Percentiles rank a stretch among this genome's conserved stretches.
These are phyloP conservation scores for Phrynosoma blainvillii DNA, from an alignment of 2,113 vertebrate species.

Conservation along the genomic window DNA sequence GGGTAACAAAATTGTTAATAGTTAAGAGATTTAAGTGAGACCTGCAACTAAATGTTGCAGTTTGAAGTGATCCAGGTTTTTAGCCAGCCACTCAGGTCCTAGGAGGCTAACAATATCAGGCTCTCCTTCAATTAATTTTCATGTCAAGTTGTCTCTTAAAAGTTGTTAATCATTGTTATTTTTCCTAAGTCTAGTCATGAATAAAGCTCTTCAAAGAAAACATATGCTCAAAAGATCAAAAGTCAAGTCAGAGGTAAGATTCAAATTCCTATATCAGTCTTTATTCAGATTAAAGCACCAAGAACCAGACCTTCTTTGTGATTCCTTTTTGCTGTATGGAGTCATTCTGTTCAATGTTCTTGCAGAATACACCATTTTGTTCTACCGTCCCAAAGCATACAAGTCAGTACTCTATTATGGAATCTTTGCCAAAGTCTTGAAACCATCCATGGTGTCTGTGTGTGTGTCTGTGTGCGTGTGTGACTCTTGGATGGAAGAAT, in stretches of 20 bases:
- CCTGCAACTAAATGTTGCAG: neutral
- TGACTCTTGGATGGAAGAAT: too few relatives aligned
- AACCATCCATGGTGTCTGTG: too few relatives aligned
- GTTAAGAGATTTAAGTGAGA: neutral
- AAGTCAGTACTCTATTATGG: too few relatives aligned
- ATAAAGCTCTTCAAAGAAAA: neutral
- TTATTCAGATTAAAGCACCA: constrained; percentile 26
- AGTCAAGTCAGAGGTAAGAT: constrained; percentile 12
- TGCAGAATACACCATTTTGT: neutral
- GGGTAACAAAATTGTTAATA: neutral
- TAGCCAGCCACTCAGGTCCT: neutral
- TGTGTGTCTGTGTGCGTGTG: too few relatives aligned
- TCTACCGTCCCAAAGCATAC: too few relatives aligned
- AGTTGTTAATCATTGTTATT: constrained; percentile 9
- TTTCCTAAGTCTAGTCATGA: neutral
- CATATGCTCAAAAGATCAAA: constrained; percentile 37
- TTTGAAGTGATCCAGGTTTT: neutral
- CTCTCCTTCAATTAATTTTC: neutral
- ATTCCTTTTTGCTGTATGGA: neutral
- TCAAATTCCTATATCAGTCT: constrained; percentile 3
- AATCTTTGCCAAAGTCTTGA: too few relatives aligned
- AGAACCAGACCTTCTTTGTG: constrained; percentile 18
- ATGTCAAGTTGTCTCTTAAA: neutral
- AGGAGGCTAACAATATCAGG: neutral
- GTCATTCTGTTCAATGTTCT: too few relatives aligned